Evolutionary conservation across 1,140 invertebrate genomes (phyloP).

Genomic region (Leptonema lineaticorne): DNA sequence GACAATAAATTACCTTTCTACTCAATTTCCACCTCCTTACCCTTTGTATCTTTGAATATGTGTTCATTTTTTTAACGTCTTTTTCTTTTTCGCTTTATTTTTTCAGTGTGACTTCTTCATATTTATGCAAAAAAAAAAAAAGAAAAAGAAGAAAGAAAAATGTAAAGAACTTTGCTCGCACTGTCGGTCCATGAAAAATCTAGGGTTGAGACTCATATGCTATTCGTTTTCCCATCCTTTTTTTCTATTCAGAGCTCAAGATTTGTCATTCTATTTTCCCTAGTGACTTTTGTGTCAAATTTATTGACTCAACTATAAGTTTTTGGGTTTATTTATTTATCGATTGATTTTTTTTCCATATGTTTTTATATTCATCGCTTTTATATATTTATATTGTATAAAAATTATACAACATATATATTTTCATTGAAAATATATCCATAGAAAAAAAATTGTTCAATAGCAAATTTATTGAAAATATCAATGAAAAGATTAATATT

Average conservation of each 20-base stretch:
- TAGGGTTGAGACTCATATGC: not conserved
- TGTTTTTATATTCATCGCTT: not conserved
- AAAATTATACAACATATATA: not conserved
- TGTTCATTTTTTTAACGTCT: not conserved
- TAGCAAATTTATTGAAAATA: no score
- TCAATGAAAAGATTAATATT: no score
- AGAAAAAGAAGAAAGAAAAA: no score
- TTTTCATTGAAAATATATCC: no score
- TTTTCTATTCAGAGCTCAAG: not conserved
- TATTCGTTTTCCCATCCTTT: not conserved
- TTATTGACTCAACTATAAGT: not conserved
- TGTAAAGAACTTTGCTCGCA: not conserved
- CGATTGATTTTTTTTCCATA: not conserved
- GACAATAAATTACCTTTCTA: constrained; percentile 3
- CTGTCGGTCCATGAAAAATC: not conserved
- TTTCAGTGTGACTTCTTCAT: not conserved
- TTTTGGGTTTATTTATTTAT: not conserved
- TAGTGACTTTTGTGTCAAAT: not conserved
- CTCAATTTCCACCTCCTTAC: not conserved
- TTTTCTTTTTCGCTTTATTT: not conserved
- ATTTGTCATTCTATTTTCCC: not conserved
- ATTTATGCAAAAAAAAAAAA: constrained; percentile 13
- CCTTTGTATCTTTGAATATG: not conserved
- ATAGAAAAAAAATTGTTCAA: no score
- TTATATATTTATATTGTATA: not conserved